These are phyloP conservation scores for Trichechus manatus DNA, from an alignment of 2,113 vertebrate species.

Conservation along the genomic window DNA sequence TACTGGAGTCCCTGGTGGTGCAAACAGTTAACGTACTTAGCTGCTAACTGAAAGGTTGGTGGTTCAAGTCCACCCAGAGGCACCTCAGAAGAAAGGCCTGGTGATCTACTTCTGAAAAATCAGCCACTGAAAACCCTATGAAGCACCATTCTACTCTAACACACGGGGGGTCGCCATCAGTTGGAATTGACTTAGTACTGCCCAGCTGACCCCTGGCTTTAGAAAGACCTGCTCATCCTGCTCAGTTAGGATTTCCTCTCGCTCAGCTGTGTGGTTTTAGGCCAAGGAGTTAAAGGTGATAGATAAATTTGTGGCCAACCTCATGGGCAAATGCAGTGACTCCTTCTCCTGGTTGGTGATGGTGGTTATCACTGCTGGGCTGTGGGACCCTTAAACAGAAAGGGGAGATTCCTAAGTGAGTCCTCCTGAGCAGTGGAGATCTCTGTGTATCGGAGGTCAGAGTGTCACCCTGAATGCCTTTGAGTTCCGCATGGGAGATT, in stretches of 20 bases:
- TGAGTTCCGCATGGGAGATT: background rate
- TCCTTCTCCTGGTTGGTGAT: background rate
- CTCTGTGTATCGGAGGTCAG: background rate
- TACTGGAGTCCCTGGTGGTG: background rate
- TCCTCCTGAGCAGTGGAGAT: slow-evolving; percentile 11
- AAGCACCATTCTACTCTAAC: too few relatives aligned
- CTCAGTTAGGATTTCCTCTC: background rate
- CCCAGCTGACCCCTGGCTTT: background rate
- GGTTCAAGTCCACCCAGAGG: background rate
- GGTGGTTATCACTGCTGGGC: fast-evolving
- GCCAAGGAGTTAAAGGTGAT: background rate
- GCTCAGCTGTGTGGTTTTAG: background rate
- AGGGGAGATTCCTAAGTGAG: background rate
- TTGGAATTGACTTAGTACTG: background rate
- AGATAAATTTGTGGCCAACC: background rate
- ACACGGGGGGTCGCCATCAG: background rate
- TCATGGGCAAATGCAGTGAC: fast-evolving
- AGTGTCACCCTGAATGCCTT: background rate
- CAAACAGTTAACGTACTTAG: background rate
- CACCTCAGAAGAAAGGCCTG: background rate
- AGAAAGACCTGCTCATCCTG: background rate
- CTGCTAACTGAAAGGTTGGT: background rate
- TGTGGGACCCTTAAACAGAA: background rate
- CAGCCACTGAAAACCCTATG: background rate
- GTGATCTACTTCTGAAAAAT: background rate